Evolutionary conservation across 2,113 vertebrate species (phyloP).

Genomic region (Salminus brasiliensis): DNA sequence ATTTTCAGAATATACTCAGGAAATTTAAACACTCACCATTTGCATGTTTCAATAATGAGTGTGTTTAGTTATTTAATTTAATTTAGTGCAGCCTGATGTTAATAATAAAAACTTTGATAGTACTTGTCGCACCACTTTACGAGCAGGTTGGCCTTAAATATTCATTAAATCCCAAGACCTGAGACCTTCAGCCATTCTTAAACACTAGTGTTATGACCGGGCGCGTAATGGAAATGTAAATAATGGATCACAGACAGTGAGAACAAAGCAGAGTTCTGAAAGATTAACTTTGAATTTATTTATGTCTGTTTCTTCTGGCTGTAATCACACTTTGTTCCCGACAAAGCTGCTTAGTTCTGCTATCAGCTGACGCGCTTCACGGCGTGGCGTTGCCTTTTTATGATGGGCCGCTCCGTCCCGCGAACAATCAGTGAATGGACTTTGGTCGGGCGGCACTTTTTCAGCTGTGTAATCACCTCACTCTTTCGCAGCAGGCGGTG

Average conservation of each 20-base stretch:
- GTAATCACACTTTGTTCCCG: neutral
- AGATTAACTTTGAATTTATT: neutral
- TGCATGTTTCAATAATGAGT: no score
- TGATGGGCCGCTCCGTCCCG: neutral
- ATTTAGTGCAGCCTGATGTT: no score
- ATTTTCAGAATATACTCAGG: no score
- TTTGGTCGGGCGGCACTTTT: neutral
- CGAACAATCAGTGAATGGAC: neutral
- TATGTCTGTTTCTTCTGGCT: neutral
- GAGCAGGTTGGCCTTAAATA: no score
- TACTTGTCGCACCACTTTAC: no score
- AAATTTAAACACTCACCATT: no score
- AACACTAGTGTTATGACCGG: no score
- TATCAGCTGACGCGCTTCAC: neutral
- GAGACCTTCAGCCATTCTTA: neutral
- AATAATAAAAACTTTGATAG: no score
- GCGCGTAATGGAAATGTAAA: neutral
- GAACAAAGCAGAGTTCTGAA: neutral
- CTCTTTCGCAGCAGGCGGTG: neutral
- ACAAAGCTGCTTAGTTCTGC: neutral
- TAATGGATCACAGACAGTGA: neutral
- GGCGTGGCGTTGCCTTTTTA: neutral
- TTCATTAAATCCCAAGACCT: neutral
- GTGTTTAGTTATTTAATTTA: no score
- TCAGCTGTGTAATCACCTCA: neutral